Conservation (phyloP, 2,113 vertebrate genomes). For the Gadus chalcogrammus region DNA sequence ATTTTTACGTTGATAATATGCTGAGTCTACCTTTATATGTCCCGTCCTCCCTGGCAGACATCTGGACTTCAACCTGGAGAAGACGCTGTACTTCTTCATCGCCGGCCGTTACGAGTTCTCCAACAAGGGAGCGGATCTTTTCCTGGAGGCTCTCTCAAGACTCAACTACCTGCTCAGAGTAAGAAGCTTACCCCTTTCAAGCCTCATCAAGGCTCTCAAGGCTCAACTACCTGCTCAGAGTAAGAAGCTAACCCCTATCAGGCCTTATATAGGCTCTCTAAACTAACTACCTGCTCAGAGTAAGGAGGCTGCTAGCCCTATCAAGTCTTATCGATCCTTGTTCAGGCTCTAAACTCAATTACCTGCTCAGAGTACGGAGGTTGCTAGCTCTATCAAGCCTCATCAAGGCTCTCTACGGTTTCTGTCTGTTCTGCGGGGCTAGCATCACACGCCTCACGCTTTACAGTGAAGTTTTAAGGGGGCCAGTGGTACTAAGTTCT, state of each 20-base stretch:
- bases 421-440: too few relatives aligned
- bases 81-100: slow-evolving; percentile 94
- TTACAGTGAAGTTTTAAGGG: too few relatives aligned
- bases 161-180: slow-evolving; percentile 93
- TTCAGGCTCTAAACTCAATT: too few relatives aligned
- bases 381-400: slow-evolving; percentile 66
- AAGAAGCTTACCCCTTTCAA: slow-evolving; percentile 31
- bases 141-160: slow-evolving; percentile 92
- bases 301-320: slow-evolving; percentile 50
- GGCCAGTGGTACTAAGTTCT: too few relatives aligned
- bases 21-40: too few relatives aligned
- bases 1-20: too few relatives aligned
- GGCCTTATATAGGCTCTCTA: too few relatives aligned
- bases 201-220: too few relatives aligned
- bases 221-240: slow-evolving; percentile 87
- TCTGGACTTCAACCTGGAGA: slow-evolving; percentile 93
- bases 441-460: too few relatives aligned
- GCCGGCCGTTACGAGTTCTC: slow-evolving; percentile 96
- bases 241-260: too few relatives aligned
- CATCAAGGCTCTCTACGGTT: slow-evolving; percentile 73
- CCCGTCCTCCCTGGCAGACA: slow-evolving; percentile 69
- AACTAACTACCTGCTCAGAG: slow-evolving; percentile 84
- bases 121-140: slow-evolving; percentile 96
- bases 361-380: too few relatives aligned
- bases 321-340: too few relatives aligned